Evolutionary conservation across 2,113 vertebrate species (phyloP).

Genomic region (Sula dactylatra): DNA sequence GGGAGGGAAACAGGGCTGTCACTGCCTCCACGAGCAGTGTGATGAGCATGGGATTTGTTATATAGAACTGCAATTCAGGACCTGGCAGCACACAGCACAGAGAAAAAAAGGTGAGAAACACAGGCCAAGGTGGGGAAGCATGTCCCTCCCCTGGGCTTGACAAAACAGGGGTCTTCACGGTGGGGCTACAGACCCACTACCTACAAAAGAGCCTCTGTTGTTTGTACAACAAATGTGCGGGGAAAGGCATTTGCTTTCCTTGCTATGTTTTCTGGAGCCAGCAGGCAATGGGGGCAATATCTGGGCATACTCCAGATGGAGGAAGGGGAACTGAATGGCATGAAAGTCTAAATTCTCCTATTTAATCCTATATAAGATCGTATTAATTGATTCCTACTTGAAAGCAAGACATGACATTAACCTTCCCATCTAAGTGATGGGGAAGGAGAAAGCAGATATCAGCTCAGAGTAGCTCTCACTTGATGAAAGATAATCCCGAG

Average conservation of each 20-base stretch:
- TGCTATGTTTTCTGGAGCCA: not conserved
- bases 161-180: not conserved
- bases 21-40: not conserved
- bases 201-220: not conserved
- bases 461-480: not conserved
- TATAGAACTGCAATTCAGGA: not conserved
- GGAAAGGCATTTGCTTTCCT: not conserved
- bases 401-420: not conserved
- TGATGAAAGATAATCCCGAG: not conserved
- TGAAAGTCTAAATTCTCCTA: not conserved
- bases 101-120: not conserved
- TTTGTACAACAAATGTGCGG: rapidly evolving
- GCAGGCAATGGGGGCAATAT: not conserved
- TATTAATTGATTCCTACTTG: not conserved
- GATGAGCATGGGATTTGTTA: not conserved
- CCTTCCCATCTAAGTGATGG: not conserved
- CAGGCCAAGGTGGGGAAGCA: not conserved
- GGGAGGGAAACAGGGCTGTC: not conserved
- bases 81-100: not conserved
- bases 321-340: not conserved
- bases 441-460: not conserved
- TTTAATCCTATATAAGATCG: not conserved
- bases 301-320: not conserved
- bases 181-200: not conserved
- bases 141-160: not conserved